Evolutionary conservation across 2,888 invertebrate species (phyloP), one percentile per base, ranked within the genome.

Genomic region (Caenorhabditis sp.): DNA sequence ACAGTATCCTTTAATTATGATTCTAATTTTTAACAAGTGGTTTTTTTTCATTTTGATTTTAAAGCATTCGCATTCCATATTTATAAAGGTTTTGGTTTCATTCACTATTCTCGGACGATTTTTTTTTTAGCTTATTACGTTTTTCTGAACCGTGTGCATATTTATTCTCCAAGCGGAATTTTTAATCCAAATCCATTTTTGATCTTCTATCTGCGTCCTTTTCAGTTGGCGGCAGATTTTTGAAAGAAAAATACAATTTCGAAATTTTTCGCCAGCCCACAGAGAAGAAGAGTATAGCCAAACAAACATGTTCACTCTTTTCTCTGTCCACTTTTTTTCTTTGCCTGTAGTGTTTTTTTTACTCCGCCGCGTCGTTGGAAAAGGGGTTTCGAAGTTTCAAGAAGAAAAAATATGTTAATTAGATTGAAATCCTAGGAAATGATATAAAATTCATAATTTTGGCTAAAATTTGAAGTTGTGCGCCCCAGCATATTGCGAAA

Each of bases 321-420:
- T 43, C 43, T 14, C 21, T 21, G 50, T 49, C 49, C 57, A 1
- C 27, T 8, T 62, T 36, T 55, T 63, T 63, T 55, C 49, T 37
- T 21, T 10, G 26, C 19, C 21, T 31, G 31, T 36, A 19, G 49
- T 23, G 24, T 14, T 37, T 37, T 43, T 57, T 27, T 63, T 36
- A 31, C 23, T 8, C 1, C 36, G 8, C 36, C 14, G 12, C 36
- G 12, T 14, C 43, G 43, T 17, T 43, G 43, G 12, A 43, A 17
- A 36, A 36, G 12, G 12, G 6, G 5, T 43, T 43, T 43, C 17
- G 12, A 17, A 43, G 12, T 43, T 43, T 43, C 17, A 43, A 37
- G 36, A 54, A 36, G 8, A 36, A 36, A 1, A 37, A 37, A 1
- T 37, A 8, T 27, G 4, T 27, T 17, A 17, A n/a, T 36, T 31